Evolutionary conservation across 2,888 invertebrate genomes (phyloP), one percentile per base, ranked within the genome.

Genomic region (Tholera decimalis): DNA sequence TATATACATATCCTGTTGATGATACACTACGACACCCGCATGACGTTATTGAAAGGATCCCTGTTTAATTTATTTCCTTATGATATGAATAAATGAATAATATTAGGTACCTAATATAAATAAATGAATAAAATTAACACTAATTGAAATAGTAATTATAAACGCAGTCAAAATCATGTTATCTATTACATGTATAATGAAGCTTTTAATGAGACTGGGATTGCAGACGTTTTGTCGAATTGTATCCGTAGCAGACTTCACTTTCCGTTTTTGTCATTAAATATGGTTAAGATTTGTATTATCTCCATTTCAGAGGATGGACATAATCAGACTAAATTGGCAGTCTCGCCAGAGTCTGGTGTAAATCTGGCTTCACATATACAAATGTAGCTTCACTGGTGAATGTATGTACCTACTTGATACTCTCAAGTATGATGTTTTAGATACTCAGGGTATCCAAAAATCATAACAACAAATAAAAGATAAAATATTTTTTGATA

Each of bases 31-130:
- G 60, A 63, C 51, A 63, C 50, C 46, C 53, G 49, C 43, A 68
- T 63, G 55, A 76, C 56, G 64, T 18, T 50, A 55, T 18, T 13
- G 26, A 39, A 15, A 37, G 49, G 58, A 67, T 49, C 30, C 30
- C 18, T 44, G 61, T 50, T 58, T 57, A 56, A 66, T 56, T 55
- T 63, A 74, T 66, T 77, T 66, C 59, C 60, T 67, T 63, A 66
- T 55, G 13, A 44, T 47, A 55, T 71, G 66, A 63, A 73, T 79
- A 55, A 37, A 78, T 77, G 43, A 73, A 77, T 75, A 72, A 44
- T 0, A 66, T 53, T 51, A 59, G n/a, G n/a, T n/a, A n/a, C n/a
- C n/a, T n/a, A n/a, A 28, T 39, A 30, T 35, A 28, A 11, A 59
- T 59, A 64, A 39, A 41, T 63, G 63, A 66, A 80, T 78, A 54